Percentiles rank a stretch among this genome's conserved stretches.
Conservation (phyloP, 2,797 vertebrate genomes). For the Carapus acus region DNA sequence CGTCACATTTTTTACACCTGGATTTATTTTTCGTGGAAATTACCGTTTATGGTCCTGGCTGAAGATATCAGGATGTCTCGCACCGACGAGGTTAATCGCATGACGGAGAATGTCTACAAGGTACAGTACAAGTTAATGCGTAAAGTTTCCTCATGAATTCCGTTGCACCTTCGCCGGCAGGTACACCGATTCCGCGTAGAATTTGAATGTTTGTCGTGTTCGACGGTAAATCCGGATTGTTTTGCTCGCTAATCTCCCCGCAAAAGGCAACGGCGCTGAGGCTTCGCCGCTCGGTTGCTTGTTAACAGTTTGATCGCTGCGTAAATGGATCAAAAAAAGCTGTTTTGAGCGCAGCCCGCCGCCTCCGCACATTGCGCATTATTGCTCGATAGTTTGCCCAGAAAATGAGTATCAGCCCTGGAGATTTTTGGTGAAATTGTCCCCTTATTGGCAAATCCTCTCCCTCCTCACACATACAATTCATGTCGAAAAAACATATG, state of each 20-base stretch:
- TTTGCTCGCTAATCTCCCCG: too few relatives aligned
- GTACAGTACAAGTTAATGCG: slow-evolving; percentile 67
- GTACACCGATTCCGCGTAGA: neutral
- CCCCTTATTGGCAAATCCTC: neutral
- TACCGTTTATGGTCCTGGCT: slow-evolving; percentile 82
- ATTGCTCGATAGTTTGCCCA: neutral
- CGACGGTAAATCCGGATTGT: slow-evolving; percentile 20
- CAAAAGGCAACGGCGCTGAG: slow-evolving; percentile 19
- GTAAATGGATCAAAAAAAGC: slow-evolving; percentile 4
- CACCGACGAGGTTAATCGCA: slow-evolving; percentile 93
- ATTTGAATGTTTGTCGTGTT: slow-evolving; percentile 2
- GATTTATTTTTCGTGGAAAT: slow-evolving; percentile 54
- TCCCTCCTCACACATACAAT: slow-evolving; percentile 7
- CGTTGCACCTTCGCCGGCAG: neutral
- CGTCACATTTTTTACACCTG: slow-evolving; percentile 50
- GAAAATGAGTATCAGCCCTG: slow-evolving; percentile 2
- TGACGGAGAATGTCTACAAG: slow-evolving; percentile 98
- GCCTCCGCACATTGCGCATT: neutral
- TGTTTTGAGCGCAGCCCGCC: neutral
- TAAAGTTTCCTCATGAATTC: slow-evolving; percentile 53
- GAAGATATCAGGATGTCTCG: slow-evolving; percentile 88
- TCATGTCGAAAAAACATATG: too few relatives aligned
- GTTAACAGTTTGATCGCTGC: slow-evolving; percentile 12
- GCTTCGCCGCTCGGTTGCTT: neutral
- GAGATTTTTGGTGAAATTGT: neutral